Evolutionary conservation across 2,113 vertebrate genomes (phyloP).

Genomic region (Andinoacara biseriatus): DNA sequence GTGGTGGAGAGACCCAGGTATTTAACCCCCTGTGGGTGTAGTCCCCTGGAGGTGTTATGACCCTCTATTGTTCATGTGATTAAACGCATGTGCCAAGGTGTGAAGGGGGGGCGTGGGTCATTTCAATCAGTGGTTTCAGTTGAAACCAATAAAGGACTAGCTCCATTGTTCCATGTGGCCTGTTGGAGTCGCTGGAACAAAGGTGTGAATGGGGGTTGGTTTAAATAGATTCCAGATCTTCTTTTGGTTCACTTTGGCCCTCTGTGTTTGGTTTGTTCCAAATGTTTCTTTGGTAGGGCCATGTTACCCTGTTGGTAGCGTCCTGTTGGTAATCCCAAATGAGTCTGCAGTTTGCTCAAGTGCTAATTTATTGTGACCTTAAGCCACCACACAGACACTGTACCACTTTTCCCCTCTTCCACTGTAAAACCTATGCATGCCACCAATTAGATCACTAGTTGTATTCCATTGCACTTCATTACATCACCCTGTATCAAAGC

Average conservation of each 20-base stretch:
- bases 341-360: slow-evolving; percentile 6
- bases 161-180: no score
- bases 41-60: no score
- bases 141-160: no score
- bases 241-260: neutral
- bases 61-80: no score
- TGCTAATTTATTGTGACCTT: neutral
- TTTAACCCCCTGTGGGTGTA: no score
- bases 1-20: no score
- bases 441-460: slow-evolving; percentile 2
- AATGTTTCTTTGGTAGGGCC: neutral
- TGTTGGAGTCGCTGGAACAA: no score
- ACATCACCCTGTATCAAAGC: neutral
- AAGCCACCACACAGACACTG: neutral
- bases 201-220: no score
- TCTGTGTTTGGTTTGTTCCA: neutral
- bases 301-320: neutral
- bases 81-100: no score
- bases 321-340: neutral
- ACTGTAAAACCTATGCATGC: neutral
- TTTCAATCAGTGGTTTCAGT: no score
- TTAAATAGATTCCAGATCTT: neutral
- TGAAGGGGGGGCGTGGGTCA: no score
- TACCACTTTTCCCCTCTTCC: neutral
- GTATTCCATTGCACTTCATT: neutral